Conservation (phyloP, 2,113 vertebrate species). For the Delphinapterus leucas region DNA sequence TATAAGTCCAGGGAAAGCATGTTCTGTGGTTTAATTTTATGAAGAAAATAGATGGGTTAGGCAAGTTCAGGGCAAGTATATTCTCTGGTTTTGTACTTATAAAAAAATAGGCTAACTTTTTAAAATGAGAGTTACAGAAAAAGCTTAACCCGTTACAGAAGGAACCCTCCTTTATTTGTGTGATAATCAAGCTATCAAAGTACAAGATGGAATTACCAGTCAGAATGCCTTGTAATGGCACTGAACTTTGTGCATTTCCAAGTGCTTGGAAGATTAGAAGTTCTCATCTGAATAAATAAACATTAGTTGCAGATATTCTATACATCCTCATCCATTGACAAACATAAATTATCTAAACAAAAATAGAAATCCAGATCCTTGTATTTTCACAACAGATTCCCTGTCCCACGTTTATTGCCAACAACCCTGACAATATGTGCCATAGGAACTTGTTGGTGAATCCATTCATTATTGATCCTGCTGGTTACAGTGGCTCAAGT, state of each 20-base stretch:
- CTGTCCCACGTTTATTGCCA: neutral
- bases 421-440: neutral
- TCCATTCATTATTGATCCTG: neutral
- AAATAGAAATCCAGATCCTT: neutral
- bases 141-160: neutral
- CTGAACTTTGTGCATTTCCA: neutral
- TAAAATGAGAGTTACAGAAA: neutral
- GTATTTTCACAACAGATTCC: neutral
- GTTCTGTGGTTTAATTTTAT: neutral
- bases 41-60: neutral
- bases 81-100: neutral
- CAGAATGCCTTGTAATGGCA: neutral
- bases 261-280: neutral
- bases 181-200: neutral
- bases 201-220: neutral
- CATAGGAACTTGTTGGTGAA: neutral
- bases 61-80: neutral
- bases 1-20: neutral
- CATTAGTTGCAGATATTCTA: neutral
- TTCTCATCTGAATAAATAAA: neutral
- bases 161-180: neutral
- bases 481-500: neutral
- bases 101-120: neutral
- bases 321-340: neutral
- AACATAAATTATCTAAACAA: neutral